These are phyloP conservation scores for Pentalonia nigronervosa DNA, from an alignment of 1,140 invertebrate species.

Conservation along the genomic window DNA sequence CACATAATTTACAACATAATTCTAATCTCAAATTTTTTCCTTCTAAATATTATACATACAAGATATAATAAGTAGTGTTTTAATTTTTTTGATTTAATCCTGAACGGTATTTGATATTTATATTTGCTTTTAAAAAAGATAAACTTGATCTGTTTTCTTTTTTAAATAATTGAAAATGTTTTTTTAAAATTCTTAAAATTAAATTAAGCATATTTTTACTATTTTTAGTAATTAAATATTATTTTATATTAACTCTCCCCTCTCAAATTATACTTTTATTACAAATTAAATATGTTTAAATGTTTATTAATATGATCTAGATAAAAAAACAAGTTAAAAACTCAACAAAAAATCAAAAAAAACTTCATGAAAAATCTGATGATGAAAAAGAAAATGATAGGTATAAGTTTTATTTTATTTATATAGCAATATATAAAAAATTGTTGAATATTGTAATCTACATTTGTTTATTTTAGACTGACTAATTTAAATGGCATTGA, in stretches of 20 bases:
- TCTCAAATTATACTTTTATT: not conserved
- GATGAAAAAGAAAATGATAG: slow-evolving; percentile 46
- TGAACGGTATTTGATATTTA: not conserved
- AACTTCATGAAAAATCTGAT: slow-evolving; percentile 11
- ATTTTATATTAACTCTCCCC: not conserved
- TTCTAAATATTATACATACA: no score
- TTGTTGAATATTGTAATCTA: not conserved
- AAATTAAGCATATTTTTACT: not conserved
- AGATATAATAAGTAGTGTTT: not conserved
- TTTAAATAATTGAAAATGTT: not conserved
- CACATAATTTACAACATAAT: no score
- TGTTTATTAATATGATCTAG: not conserved
- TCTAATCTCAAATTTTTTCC: no score
- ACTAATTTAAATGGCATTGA: not conserved
- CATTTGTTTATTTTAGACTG: not conserved
- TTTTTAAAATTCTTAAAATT: not conserved
- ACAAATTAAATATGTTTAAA: not conserved
- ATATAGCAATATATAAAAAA: not conserved
- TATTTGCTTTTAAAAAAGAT: not conserved
- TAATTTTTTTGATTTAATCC: not conserved
- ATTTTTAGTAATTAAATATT: not conserved
- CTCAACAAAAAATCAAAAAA: not conserved
- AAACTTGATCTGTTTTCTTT: not conserved
- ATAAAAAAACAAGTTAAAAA: not conserved
- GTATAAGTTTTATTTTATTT: not conserved